phyloP scores from a whole-genome alignment of 2,113 vertebrate genomes.

The Mesembrinibis cayennensis region DNA sequence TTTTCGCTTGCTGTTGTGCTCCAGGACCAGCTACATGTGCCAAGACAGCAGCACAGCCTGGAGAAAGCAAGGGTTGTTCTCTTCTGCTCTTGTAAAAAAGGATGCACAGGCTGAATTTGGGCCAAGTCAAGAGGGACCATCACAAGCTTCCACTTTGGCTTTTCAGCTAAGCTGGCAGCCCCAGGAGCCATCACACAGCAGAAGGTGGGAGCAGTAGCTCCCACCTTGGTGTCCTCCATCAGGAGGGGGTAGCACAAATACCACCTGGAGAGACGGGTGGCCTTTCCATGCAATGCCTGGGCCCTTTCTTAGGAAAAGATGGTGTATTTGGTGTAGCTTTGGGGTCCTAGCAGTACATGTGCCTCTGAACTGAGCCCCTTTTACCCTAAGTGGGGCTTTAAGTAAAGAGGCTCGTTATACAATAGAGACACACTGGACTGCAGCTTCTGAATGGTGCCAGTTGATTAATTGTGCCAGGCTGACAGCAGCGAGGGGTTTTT shows the following conservation, averaged over 20 bases:
- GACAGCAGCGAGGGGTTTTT: not conserved
- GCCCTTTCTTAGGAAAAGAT: not conserved
- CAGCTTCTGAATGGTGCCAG: not conserved
- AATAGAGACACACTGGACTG: not conserved
- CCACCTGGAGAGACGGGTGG: not conserved
- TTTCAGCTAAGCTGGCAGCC: not conserved
- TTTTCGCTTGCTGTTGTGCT: not conserved
- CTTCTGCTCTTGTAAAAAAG: not conserved
- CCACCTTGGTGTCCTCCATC: not conserved
- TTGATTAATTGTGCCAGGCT: conserved; percentile 39
- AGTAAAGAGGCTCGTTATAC: not conserved
- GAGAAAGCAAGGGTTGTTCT: not conserved
- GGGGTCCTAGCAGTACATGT: not conserved
- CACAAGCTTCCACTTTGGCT: not conserved
- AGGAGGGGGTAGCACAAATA: not conserved
- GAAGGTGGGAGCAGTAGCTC: not conserved
- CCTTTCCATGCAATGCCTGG: not conserved
- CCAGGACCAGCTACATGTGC: not conserved
- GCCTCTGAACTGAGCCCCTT: not conserved
- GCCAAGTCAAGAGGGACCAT: not conserved
- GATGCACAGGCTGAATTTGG: not conserved
- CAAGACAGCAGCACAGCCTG: not conserved
- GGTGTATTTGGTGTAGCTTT: not conserved
- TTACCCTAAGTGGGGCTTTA: not conserved
- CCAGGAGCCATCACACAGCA: not conserved